Conservation (phyloP, 1,140 invertebrate genomes). For the Drosophila saltans region DNA sequence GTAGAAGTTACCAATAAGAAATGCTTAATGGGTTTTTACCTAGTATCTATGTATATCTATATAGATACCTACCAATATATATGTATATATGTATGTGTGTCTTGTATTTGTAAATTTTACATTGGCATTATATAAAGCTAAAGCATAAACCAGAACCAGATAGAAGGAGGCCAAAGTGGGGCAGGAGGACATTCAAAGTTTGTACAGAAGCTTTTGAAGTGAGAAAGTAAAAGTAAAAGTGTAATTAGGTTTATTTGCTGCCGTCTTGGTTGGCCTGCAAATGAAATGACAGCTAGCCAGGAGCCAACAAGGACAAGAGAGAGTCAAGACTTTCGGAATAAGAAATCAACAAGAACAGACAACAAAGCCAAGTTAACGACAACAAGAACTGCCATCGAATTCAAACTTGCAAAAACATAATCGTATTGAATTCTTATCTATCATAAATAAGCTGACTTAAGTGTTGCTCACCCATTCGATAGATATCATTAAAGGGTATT, state of each 20-base stretch:
- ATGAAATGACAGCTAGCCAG: constrained; percentile 59
- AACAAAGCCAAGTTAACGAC: constrained; percentile 18
- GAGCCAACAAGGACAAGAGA: neutral
- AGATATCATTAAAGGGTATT: constrained; percentile 59
- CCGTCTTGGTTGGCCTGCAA: constrained; percentile 47
- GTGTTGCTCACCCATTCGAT: constrained; percentile 25
- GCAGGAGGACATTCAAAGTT: constrained; percentile 15
- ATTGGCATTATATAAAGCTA: neutral
- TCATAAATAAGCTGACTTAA: constrained; percentile 54
- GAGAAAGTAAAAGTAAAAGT: constrained; percentile 68
- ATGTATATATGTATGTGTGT: neutral
- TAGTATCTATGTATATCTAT: neutral
- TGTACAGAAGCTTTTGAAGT: constrained; percentile 59
- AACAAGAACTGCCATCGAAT: constrained; percentile 21
- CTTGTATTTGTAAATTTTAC: neutral
- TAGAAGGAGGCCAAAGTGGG: constrained; percentile 1
- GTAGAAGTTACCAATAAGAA: neutral
- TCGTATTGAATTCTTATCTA: constrained; percentile 53
- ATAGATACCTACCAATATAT: neutral
- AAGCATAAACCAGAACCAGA: neutral
- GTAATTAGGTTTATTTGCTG: constrained; percentile 78
- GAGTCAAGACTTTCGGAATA: neutral
- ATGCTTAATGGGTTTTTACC: neutral
- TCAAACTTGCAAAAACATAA: constrained; percentile 6
- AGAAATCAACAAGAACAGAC: neutral